These are phyloP conservation scores for Macaca mulatta DNA, from an alignment of 2,113 vertebrate genomes.

Conservation along the genomic window DNA sequence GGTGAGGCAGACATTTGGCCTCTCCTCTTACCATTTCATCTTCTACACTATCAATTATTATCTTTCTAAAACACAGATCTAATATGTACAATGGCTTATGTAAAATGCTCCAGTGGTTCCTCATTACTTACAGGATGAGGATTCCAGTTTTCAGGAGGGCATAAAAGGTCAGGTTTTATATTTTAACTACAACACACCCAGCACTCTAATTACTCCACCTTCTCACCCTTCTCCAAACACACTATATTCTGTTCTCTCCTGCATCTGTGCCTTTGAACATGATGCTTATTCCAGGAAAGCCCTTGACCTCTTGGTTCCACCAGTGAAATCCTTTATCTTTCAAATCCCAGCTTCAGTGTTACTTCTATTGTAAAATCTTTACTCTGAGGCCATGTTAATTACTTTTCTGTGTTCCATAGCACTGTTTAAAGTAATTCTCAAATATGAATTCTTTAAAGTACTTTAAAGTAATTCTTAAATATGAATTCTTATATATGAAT, in stretches of 20 bases:
- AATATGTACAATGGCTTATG: not conserved
- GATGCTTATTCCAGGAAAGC: not conserved
- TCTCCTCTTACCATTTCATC: not conserved
- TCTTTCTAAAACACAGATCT: constrained; percentile 2
- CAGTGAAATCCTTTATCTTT: not conserved
- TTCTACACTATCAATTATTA: not conserved
- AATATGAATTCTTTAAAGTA: no score
- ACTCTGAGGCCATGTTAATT: not conserved
- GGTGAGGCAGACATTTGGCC: not conserved
- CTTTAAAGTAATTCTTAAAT: not conserved
- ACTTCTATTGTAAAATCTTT: not conserved
- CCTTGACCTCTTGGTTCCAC: not conserved
- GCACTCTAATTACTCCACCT: not conserved
- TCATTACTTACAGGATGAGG: not conserved
- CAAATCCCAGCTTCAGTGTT: not conserved
- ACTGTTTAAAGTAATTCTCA: not conserved
- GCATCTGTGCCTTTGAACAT: not conserved
- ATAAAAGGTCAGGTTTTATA: not conserved
- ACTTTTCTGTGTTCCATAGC: not conserved
- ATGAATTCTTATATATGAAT: no score
- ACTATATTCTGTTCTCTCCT: not conserved
- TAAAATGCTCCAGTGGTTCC: not conserved
- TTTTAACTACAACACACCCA: not conserved
- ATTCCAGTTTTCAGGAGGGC: not conserved
- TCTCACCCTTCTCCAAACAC: not conserved